Evolutionary conservation across 2,113 vertebrate genomes (phyloP).

Genomic region (Aegotheles bennettii): DNA sequence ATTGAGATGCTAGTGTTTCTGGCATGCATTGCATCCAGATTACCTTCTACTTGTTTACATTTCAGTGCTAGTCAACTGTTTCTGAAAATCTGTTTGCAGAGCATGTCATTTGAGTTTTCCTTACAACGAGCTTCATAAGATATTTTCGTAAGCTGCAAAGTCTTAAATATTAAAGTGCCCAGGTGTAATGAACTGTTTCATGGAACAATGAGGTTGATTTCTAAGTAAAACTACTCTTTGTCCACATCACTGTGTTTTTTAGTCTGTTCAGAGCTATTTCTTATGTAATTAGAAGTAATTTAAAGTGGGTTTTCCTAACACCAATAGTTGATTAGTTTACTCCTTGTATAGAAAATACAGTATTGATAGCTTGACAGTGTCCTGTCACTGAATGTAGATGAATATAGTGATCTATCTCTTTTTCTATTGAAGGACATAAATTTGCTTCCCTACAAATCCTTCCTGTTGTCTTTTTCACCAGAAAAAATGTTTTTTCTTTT

Average conservation of each 20-base stretch:
- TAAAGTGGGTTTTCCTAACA: background rate
- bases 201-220: background rate
- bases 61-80: background rate
- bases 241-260: background rate
- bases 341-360: background rate
- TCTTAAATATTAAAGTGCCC: background rate
- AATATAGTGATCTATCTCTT: background rate
- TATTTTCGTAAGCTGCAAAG: background rate
- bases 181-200: background rate
- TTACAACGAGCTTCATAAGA: background rate
- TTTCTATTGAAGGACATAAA: background rate
- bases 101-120: background rate
- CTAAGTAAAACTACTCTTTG: background rate
- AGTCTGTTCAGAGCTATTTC: background rate
- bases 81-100: background rate
- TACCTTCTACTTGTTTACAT: background rate
- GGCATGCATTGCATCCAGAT: background rate
- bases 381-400: background rate
- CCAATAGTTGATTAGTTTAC: accelerated
- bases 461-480: background rate
- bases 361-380: background rate
- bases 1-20: background rate
- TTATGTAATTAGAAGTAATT: background rate
- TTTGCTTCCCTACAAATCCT: background rate
- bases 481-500: accelerated